phyloP scores from a whole-genome alignment of 2,797 vertebrate genomes.

The Melanotaenia nigrans region DNA sequence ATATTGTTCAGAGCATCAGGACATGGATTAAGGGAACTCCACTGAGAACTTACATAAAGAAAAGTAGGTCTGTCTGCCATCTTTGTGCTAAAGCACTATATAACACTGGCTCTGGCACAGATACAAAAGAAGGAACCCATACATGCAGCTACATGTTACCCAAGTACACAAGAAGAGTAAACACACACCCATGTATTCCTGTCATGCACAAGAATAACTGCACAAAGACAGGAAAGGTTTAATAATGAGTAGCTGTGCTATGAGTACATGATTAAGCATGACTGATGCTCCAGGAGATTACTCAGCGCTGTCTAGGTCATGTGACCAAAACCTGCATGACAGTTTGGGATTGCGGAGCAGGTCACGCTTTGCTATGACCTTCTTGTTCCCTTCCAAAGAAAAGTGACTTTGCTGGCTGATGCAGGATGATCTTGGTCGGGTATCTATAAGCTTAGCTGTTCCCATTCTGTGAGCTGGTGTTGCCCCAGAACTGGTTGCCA shows the following conservation, averaged over 20 bases:
- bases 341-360: slow-evolving; percentile 19
- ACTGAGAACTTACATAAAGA: slow-evolving; percentile 4
- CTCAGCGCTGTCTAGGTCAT: slow-evolving; percentile 55
- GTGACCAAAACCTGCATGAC: slow-evolving; percentile 45
- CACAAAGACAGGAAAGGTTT: slow-evolving; percentile 29
- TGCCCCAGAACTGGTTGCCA: background rate
- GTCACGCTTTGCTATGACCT: slow-evolving; percentile 7
- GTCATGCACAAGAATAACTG: slow-evolving; percentile 8
- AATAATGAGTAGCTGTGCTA: slow-evolving; percentile 34
- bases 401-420: background rate
- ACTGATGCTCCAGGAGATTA: slow-evolving; percentile 71
- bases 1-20: slow-evolving; percentile 15
- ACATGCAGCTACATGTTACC: background rate
- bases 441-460: background rate
- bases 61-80: background rate
- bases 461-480: background rate
- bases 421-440: background rate
- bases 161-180: slow-evolving; percentile 1
- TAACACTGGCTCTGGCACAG: background rate
- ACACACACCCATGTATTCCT: slow-evolving; percentile 18
- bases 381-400: background rate
- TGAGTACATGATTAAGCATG: slow-evolving; percentile 56
- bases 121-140: slow-evolving; percentile 11
- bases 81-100: background rate
- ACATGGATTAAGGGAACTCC: slow-evolving; percentile 22